Base-by-base conservation (phyloP, 2,888 invertebrate species). In the Colostygia pectinataria region DNA sequence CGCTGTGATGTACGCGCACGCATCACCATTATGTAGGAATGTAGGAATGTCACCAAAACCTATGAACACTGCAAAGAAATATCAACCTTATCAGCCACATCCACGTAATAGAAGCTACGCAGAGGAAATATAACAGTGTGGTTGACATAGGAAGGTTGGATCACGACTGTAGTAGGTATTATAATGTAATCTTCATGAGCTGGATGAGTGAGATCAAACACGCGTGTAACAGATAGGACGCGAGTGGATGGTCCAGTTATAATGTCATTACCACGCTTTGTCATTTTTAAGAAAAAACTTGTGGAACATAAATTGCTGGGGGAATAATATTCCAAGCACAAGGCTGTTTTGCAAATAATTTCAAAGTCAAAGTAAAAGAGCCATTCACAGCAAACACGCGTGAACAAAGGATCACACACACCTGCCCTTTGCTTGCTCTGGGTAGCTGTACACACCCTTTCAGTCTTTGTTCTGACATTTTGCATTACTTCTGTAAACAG, bases 331-430 rank as follows among this genome's bases (percentile, higher is more conserved):
- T n/a, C n/a, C n/a, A n/a, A n/a, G n/a, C n/a, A 20, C 18, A 2
- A 18, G 18, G 18, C 4, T 18, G 18, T 14, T 25, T 28, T 33
- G 28, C 14, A 25, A 47, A 24, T 10, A 29, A 33, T 31, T 37
- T 37, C 18, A 47, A 34, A 46, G 18, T n/a, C 12, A 24, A 38
- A 32, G n/a, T 29, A 18, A 39, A 20, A 15, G 7, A 15, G 14
- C 27, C 48, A 60, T 56, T 50, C 48, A 3, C 15, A 43, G 31
- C 34, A 47, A 36, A 53, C 53, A 55, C 64, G 65, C 55, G 53
- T 56, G 63, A 71, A 79, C 75, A 77, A 76, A 70, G 55, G 62
- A 63, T 54, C 66, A 68, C 62, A 68, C 62, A 67, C 79, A 77
- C 76, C 71, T 74, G 73, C 66, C 24, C 14, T 25, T 37, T 45